Conservation (phyloP, 2,888 invertebrate species). For the Agrotis clavis region DNA sequence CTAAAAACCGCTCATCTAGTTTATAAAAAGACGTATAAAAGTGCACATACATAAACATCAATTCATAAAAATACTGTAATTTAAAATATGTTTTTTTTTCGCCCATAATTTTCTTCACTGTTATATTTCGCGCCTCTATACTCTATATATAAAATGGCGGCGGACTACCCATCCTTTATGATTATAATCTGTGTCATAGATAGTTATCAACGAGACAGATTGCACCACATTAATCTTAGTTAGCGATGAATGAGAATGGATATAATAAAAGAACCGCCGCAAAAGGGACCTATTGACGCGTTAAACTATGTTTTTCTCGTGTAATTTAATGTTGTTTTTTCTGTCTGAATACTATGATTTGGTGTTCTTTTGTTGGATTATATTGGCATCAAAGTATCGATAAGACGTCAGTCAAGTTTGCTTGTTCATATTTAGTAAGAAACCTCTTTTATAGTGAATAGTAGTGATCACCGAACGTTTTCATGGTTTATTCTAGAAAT, state of each 20-base stretch:
- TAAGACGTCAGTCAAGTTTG: not conserved
- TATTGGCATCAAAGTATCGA: not conserved
- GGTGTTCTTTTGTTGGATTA: not conserved
- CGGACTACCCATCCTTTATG: constrained; percentile 30
- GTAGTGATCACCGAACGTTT: too few species aligned
- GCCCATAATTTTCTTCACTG: not conserved
- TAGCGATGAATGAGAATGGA: constrained; percentile 57
- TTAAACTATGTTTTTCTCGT: constrained; percentile 46
- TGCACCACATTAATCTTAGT: constrained; percentile 68
- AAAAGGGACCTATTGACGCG: constrained; percentile 41
- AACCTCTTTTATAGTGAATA: too few species aligned
- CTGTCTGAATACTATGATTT: constrained; percentile 8
- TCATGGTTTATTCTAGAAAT: too few species aligned
- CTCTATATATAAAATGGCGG: constrained; percentile 42
- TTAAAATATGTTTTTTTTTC: too few species aligned
- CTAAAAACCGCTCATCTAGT: too few species aligned
- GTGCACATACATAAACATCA: too few species aligned
- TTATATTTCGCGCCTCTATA: constrained; percentile 19
- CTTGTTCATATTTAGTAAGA: not conserved
- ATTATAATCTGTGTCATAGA: constrained; percentile 58
- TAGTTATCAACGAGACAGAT: constrained; percentile 66
- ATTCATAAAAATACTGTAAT: too few species aligned
- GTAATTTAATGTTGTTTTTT: constrained; percentile 40
- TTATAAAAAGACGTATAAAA: too few species aligned
- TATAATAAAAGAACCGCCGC: constrained; percentile 50